Conservation (phyloP, 2,888 invertebrate species). For the Cephus spinipes region DNA sequence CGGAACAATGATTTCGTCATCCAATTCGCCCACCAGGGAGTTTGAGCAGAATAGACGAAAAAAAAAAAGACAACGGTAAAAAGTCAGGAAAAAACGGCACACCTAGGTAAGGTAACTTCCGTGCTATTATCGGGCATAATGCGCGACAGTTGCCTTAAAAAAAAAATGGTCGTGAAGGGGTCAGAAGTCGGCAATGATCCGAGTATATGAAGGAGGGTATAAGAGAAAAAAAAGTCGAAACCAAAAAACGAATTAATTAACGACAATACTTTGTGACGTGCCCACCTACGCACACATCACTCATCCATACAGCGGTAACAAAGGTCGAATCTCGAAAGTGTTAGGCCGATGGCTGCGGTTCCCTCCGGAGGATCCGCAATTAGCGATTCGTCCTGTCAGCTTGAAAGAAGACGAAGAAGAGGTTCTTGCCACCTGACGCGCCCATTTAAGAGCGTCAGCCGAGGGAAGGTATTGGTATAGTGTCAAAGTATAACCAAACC, state of each 20-base stretch:
- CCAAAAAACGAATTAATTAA: slow-evolving; percentile 6
- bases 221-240: background rate
- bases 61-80: slow-evolving; percentile 10
- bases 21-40: background rate
- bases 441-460: background rate
- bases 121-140: background rate
- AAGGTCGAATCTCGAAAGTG: background rate
- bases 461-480: background rate
- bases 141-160: background rate
- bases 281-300: slow-evolving; percentile 6
- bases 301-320: background rate
- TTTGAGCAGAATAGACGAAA: background rate
- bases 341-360: background rate
- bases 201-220: background rate
- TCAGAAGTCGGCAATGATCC: background rate
- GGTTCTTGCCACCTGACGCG: background rate
- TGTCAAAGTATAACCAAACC: background rate
- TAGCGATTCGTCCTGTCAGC: background rate
- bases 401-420: background rate
- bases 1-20: background rate
- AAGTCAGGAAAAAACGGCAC: slow-evolving; percentile 17
- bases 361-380: background rate
- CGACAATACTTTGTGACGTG: background rate
- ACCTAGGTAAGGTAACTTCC: slow-evolving; percentile 3
- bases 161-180: background rate